Conservation (phyloP, 2,113 vertebrate genomes). For the Gymnarchus niloticus region DNA sequence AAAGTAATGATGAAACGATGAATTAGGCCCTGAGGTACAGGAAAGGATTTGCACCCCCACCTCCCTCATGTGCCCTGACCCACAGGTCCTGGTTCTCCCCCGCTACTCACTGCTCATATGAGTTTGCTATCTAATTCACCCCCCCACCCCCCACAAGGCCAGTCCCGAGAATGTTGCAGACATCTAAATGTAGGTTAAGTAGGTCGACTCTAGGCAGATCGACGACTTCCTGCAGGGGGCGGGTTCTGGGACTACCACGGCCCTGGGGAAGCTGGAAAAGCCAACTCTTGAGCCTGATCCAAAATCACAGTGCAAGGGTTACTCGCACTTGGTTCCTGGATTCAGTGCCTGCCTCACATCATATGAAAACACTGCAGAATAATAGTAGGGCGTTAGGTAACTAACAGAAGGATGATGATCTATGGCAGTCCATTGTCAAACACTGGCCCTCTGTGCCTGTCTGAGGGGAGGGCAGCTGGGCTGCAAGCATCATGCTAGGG, state of each 20-base stretch:
- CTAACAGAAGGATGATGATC: too few relatives aligned
- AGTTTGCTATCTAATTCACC: background rate
- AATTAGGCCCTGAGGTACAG: background rate
- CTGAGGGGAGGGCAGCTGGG: background rate
- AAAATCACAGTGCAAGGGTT: background rate
- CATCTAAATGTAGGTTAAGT: background rate
- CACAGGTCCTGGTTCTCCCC: background rate
- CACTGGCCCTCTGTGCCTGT: background rate
- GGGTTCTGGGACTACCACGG: background rate
- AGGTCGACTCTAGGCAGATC: background rate
- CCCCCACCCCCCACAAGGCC: background rate
- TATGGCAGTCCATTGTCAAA: background rate
- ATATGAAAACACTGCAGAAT: background rate
- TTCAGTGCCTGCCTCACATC: background rate
- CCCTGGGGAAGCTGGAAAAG: background rate
- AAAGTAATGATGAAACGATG: background rate
- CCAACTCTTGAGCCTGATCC: background rate
- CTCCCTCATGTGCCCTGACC: background rate
- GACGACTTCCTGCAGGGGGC: background rate
- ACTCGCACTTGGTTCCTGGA: background rate
- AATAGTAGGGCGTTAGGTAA: background rate
- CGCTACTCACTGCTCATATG: background rate
- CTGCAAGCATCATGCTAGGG: too few relatives aligned
- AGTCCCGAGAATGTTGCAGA: background rate
- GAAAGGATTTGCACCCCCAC: background rate